Percentiles rank a stretch among this genome's conserved stretches.
Conservation (phyloP, 2,888 invertebrate genomes). For the Ectemnius cavifrons region DNA sequence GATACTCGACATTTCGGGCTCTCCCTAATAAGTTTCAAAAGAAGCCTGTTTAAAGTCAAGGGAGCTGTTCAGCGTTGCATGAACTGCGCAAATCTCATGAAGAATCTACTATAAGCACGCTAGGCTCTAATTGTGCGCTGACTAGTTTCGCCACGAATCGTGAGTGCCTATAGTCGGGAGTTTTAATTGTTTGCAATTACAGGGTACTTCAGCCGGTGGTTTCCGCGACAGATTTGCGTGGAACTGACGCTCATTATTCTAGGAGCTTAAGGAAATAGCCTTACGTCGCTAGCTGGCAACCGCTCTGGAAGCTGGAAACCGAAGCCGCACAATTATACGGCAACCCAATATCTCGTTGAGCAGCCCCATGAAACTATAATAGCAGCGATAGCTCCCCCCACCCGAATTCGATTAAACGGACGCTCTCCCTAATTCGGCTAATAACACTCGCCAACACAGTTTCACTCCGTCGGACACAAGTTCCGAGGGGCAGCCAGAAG, state of each 20-base stretch:
- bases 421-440: neutral
- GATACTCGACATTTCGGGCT: too few species aligned
- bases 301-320: too few species aligned
- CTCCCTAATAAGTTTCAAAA: neutral
- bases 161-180: neutral
- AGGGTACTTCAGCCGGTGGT: neutral
- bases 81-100: too few species aligned
- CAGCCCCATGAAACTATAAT: neutral
- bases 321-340: conserved; percentile 4
- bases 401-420: neutral
- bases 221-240: conserved; percentile 7
- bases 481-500: too few species aligned
- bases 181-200: conserved; percentile 3
- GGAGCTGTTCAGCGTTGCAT: too few species aligned
- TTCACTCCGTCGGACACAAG: too few species aligned
- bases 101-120: too few species aligned
- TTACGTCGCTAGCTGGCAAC: too few species aligned
- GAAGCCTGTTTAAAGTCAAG: too few species aligned
- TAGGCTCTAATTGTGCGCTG: too few species aligned
- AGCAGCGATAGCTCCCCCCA: neutral
- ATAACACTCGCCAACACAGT: too few species aligned
- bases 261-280: conserved; percentile 5
- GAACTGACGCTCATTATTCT: conserved; percentile 15
- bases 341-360: conserved; percentile 22
- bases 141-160: conserved; percentile 2